Conservation (phyloP, 2,797 vertebrate species). For the Liparis tanakae region DNA sequence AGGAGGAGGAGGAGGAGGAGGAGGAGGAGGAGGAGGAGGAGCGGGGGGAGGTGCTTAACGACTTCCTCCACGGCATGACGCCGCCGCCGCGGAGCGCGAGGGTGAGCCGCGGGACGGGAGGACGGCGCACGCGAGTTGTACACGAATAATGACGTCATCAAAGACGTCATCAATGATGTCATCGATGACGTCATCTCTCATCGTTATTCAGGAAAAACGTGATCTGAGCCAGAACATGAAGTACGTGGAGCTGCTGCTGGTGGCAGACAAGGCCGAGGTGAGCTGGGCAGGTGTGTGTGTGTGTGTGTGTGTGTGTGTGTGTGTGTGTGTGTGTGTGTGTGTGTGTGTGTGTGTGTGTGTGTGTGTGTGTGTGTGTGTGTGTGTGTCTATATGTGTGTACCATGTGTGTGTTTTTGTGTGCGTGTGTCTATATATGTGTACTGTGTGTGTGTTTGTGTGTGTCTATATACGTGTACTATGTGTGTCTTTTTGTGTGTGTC, state of each 20-base stretch:
- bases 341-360: no score
- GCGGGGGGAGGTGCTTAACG: slow-evolving; percentile 54
- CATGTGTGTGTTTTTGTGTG: slow-evolving; percentile 43
- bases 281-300: slow-evolving; percentile 51
- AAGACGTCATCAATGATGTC: background rate
- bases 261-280: slow-evolving; percentile 96
- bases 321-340: slow-evolving; percentile 31
- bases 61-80: slow-evolving; percentile 77
- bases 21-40: slow-evolving; percentile 39
- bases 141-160: background rate
- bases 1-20: slow-evolving; percentile 38
- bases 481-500: no score
- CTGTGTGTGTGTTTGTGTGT: no score
- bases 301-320: no score
- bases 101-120: slow-evolving; percentile 63
- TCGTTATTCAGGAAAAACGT: slow-evolving; percentile 84
- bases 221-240: slow-evolving; percentile 87
- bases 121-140: no score
- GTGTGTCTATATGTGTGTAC: no score
- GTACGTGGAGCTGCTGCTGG: slow-evolving; percentile 95
- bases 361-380: no score
- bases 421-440: no score
- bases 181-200: no score
- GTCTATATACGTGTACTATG: no score
- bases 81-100: slow-evolving; percentile 56